These are phyloP conservation scores for Willowsia nigromaculata DNA, from an alignment of 2,888 invertebrate genomes.

Conservation along the genomic window DNA sequence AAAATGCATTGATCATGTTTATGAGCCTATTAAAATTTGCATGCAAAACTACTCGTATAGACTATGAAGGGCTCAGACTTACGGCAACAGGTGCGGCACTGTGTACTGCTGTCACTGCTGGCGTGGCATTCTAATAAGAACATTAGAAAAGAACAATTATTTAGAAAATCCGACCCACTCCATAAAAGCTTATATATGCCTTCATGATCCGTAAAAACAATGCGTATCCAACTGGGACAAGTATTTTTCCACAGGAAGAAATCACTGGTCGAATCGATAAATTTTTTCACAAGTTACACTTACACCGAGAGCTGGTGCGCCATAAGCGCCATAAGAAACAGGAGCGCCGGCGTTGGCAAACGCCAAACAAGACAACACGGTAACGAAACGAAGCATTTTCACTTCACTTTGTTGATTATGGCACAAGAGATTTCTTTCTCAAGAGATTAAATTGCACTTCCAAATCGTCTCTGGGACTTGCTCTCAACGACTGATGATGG, in stretches of 20 bases:
- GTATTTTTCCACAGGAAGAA: background rate
- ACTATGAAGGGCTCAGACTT: background rate
- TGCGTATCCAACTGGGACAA: background rate
- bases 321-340: slow-evolving; percentile 4
- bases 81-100: slow-evolving; percentile 37
- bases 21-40: background rate
- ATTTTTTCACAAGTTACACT: background rate
- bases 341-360: slow-evolving; percentile 53
- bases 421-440: slow-evolving; percentile 9
- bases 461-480: background rate
- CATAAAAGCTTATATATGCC: background rate
- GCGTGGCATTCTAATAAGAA: slow-evolving; percentile 26
- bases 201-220: background rate
- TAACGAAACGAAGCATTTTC: slow-evolving; percentile 55
- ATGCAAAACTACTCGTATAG: background rate
- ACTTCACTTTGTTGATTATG: slow-evolving; percentile 45
- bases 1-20: background rate
- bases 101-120: background rate
- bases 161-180: background rate
- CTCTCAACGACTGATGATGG: slow-evolving; percentile 31
- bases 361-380: slow-evolving; percentile 52
- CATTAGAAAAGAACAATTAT: background rate
- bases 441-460: background rate
- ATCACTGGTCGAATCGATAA: background rate
- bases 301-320: slow-evolving; percentile 23